Conservation (phyloP, 2,113 vertebrate species). For the Callospermophilus lateralis region DNA sequence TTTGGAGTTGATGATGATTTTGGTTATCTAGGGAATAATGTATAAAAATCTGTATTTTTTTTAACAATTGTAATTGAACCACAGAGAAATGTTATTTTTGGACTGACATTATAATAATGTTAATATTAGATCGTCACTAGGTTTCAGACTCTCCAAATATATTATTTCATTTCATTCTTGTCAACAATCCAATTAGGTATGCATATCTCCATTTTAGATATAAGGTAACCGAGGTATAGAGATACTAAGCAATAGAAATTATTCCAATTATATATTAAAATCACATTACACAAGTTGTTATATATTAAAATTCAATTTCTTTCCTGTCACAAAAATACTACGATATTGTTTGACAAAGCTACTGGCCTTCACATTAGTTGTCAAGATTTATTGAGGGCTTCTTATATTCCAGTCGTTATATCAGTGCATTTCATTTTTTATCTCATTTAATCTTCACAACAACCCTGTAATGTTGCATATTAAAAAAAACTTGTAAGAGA, state of each 20-base stretch:
- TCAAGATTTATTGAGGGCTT: constrained; percentile 6
- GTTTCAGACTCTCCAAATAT: not conserved
- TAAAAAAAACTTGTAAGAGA: not conserved
- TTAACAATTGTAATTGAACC: constrained; percentile 21
- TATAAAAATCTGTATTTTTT: constrained; percentile 37
- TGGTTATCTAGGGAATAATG: not conserved
- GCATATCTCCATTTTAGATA: not conserved
- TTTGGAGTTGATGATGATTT: not conserved
- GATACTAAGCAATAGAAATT: not conserved
- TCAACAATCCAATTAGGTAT: not conserved
- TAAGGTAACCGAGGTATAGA: not conserved
- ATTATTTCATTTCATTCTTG: constrained; percentile 11
- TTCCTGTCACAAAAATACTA: not conserved
- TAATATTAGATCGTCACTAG: constrained; percentile 7
- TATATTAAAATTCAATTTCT: constrained; percentile 12
- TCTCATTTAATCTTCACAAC: constrained; percentile 2
- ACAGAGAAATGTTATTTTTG: not conserved
- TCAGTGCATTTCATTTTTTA: constrained; percentile 18
- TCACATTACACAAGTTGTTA: not conserved
- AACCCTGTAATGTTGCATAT: not conserved
- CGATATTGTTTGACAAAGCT: not conserved
- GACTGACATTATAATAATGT: not conserved
- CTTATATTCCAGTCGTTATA: not conserved
- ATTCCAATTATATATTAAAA: constrained; percentile 15
- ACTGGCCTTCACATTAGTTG: not conserved